These are phyloP conservation scores for Tinea pellionella DNA, from an alignment of 2,888 invertebrate species.

Conservation along the genomic window DNA sequence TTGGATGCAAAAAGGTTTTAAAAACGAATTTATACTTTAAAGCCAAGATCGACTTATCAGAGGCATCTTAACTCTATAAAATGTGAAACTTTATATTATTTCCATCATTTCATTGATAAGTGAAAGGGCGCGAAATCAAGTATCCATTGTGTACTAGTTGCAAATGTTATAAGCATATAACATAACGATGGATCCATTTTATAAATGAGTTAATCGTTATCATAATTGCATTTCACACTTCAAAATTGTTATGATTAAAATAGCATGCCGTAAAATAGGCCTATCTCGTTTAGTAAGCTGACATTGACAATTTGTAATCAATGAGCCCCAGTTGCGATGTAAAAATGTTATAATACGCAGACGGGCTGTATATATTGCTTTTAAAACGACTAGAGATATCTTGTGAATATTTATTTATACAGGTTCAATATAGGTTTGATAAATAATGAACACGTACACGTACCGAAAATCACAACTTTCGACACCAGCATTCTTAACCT, in stretches of 20 bases:
- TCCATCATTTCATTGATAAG: conserved; percentile 22
- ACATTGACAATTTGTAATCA: conserved; percentile 43
- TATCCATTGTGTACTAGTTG: background rate
- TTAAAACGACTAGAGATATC: background rate
- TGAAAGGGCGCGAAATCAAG: conserved; percentile 66
- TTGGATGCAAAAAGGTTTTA: background rate
- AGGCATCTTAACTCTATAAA: background rate
- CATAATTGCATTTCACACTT: background rate
- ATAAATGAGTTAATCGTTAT: background rate
- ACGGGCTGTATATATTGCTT: background rate
- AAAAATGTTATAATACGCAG: background rate
- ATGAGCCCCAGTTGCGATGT: conserved; percentile 25
- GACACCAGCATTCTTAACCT: conserved; percentile 43
- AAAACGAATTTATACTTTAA: conserved; percentile 14
- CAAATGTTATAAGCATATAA: background rate
- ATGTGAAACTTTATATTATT: background rate
- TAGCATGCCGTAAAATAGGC: background rate
- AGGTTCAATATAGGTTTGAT: background rate
- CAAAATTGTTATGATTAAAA: background rate
- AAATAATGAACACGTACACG: background rate
- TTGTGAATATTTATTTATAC: background rate
- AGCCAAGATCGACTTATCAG: conserved; percentile 20
- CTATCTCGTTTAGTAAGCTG: background rate
- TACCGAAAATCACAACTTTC: background rate
- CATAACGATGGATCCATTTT: background rate